Conservation (phyloP, 2,113 vertebrate genomes). For the Lepus timidus region DNA sequence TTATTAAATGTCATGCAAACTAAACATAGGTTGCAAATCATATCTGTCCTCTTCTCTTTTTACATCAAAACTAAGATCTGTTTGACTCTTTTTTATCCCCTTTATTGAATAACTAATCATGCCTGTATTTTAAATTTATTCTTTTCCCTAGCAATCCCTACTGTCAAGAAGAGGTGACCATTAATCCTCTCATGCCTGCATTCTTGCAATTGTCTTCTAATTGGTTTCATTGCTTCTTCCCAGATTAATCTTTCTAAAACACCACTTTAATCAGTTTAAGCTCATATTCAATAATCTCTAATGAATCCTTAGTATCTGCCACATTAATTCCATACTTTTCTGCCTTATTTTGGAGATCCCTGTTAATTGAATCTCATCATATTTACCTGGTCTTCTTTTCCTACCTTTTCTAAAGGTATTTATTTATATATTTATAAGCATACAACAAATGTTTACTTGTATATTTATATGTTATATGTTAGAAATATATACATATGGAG, state of each 20-base stretch:
- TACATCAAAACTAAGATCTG: neutral
- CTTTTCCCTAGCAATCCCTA: neutral
- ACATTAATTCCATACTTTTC: neutral
- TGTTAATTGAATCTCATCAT: neutral
- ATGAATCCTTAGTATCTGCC: neutral
- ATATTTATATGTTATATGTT: too few species aligned
- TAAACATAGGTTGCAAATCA: neutral
- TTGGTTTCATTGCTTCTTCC: neutral
- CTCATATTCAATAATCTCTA: neutral
- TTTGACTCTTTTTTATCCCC: neutral
- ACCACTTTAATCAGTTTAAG: neutral
- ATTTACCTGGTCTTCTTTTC: neutral
- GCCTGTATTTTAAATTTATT: neutral
- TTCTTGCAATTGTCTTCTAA: neutral
- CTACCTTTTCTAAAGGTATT: neutral
- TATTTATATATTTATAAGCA: too few species aligned
- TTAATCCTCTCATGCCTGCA: neutral
- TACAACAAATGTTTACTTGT: too few species aligned
- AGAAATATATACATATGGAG: neutral
- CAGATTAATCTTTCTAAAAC: constrained; percentile 18
- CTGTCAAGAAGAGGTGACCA: neutral
- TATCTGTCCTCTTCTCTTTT: neutral
- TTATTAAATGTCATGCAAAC: neutral
- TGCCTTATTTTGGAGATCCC: neutral
- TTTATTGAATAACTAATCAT: neutral